Base-by-base conservation (phyloP, 1,140 invertebrate genomes). In the Drosophila lowei region DNA sequence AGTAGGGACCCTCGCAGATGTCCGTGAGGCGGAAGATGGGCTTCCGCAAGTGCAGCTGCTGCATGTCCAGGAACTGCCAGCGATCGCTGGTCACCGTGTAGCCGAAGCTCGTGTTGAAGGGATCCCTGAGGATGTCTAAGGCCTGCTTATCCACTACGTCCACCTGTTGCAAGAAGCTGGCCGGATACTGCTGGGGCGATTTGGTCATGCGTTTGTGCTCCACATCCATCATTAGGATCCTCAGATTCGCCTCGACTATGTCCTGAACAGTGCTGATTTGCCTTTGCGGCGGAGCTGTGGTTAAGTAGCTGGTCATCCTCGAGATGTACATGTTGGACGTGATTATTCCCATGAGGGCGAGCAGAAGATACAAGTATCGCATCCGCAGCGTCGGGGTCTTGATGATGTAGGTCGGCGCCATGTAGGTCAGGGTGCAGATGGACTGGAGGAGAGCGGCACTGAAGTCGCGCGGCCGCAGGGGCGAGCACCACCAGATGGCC, bases 1-100 rank as follows among this genome's bases (percentile, higher is more conserved):
- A 90, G 25, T 77, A 90, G 15, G 89, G 89, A 2, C 89, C 89
- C 41, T 84, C 64, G 44, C 89, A 90, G 11, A 90, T 89, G 0
- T 59, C 23, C 0, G 89, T 80, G 3, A 86, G 44, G 4, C 74
- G 74, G 43, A 89, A 90, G 11, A 84, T 47, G 6, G 89, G 89
- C 23, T 64, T 62, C 0, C 30, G 58, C 1, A 90, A 23, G 50
- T 90, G 72, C 0, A 47, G 30, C 47, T 90, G 89, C 50, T 88
- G 89, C 65, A 79, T 62, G 50, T 75, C 43, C 2, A 90, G 46
- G 18, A 78, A 84, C 1, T 53, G 49, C 89, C 89, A 90, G 7
- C 79, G 83, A 50, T 90, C 89, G n/a, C 62, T 74, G 48, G 78
- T 79, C 2, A 90, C 64, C n/a, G 83, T 74, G 38, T 78, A 90